A percentile compares a stretch with the other conserved stretches of the same genome.
phyloP scores from a whole-genome alignment of 2,888 invertebrate species.

The Lepidonotus clava region DNA sequence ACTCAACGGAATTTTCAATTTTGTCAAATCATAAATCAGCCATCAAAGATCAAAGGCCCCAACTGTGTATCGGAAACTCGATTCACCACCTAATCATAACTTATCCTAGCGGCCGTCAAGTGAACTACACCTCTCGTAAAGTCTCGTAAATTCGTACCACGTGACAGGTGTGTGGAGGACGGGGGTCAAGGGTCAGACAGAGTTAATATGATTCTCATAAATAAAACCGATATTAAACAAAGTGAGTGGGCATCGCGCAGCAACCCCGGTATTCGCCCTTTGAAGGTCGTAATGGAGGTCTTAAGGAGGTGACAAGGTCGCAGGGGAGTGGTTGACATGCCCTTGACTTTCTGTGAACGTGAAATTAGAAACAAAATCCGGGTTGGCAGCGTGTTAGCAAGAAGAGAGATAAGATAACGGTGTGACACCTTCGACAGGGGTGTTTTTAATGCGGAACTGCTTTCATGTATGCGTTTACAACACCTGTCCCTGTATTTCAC shows the following conservation, averaged over 20 bases:
- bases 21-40: conserved; percentile 12
- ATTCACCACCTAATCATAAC: conserved; percentile 15
- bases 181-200: not conserved
- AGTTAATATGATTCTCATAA: not conserved
- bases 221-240: not conserved
- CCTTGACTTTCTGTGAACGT: not conserved
- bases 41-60: not conserved
- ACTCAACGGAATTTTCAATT: not conserved
- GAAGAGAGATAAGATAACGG: not conserved
- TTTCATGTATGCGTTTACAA: no score
- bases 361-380: not conserved
- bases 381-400: not conserved
- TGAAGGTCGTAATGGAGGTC: not conserved
- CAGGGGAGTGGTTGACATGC: not conserved
- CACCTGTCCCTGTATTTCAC: no score
- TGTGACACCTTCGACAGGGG: not conserved
- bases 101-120: not conserved
- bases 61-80: not conserved
- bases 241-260: not conserved
- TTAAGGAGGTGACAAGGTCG: not conserved
- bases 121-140: not conserved
- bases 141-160: not conserved
- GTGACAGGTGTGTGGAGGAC: not conserved
- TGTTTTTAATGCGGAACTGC: no score
- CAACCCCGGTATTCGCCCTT: not conserved